A percentile compares a stretch with the other conserved stretches of the same genome.
phyloP scores from a whole-genome alignment of 1,140 invertebrate genomes.

The Papilio machaon region DNA sequence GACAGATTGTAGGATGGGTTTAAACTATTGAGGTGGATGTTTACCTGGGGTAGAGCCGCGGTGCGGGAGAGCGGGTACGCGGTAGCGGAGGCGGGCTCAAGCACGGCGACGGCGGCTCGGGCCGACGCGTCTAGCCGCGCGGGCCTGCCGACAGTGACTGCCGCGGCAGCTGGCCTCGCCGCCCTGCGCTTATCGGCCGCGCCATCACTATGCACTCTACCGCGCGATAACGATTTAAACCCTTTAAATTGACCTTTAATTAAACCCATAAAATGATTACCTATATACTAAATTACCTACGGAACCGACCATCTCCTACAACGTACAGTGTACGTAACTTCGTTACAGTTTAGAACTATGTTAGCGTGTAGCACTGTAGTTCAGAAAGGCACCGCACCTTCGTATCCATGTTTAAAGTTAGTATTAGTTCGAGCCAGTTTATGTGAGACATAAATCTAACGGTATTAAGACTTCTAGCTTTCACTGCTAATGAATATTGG shows the following conservation, averaged over 20 bases:
- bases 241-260: slow-evolving; percentile 53
- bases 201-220: slow-evolving; percentile 66
- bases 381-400: neutral
- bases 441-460: slow-evolving; percentile 21
- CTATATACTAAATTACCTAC: slow-evolving; percentile 26
- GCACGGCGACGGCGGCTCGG: slow-evolving; percentile 47
- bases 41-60: slow-evolving; percentile 65
- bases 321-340: slow-evolving; percentile 25
- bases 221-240: slow-evolving; percentile 68
- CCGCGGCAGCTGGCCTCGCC: slow-evolving; percentile 57
- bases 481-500: slow-evolving; percentile 7
- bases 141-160: slow-evolving; percentile 71
- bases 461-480: slow-evolving; percentile 20
- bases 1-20: slow-evolving; percentile 27
- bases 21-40: slow-evolving; percentile 45
- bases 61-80: slow-evolving; percentile 48
- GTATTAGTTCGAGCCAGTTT: slow-evolving; percentile 4
- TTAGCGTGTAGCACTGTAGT: slow-evolving; percentile 1
- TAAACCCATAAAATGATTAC: slow-evolving; percentile 36
- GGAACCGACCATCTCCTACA: neutral
- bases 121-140: slow-evolving; percentile 73
- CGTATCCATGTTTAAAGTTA: neutral
- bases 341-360: slow-evolving; percentile 18
- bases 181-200: slow-evolving; percentile 69
- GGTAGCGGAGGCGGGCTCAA: slow-evolving; percentile 50